Base-by-base conservation (phyloP, 2,888 invertebrate genomes). In the Schizotus pectinicornis region DNA sequence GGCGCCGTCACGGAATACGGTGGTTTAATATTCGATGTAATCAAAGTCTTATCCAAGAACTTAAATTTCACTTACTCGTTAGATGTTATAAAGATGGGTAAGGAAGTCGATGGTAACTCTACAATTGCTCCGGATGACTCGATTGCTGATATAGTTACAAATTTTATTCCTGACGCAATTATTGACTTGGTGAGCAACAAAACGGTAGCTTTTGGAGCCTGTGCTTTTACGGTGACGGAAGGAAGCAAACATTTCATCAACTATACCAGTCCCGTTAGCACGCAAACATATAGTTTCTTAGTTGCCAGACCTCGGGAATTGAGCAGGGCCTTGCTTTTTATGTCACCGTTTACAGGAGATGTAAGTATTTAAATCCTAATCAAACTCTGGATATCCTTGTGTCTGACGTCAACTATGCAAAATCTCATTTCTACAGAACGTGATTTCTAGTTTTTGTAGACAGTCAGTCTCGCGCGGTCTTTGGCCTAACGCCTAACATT, bases 241-340 rank as follows among this genome's bases (percentile, higher is more conserved):
- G 78, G 81, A 34, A 77, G 81, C 31, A 81, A 82, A 66, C 61
- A 59, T 1, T 38, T 84, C 3, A 85, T 93, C 35, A 92, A 94
- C 77, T 95, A 91, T 74, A 94, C 94, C 0, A 80, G 82, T 22
- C 86, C 92, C 0, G 85, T 95, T 46, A 92, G 90, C 71, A 85
- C 88, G 1, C 92, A 94, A 74, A 83, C 88, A 0, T 93, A 94
- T 71, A 85, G 89, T 0, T 90, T 95, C 74, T 81, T 95, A 63
- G 86, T 90, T 1, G 86, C 92, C 0, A 85, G 91, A 22, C 94
- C 95, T 0, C 83, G 86, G 62, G 91, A 92, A 74, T 82, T 94
- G 9, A 92, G 93, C 65, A 83, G 94, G 65, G 92, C 91, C 0
- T 81, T 94, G 61, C 80, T 94, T 7, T 95, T 95, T 72, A 86